These are phyloP conservation scores for Papilio polytes DNA, from an alignment of 1,140 invertebrate genomes.

Conservation along the genomic window DNA sequence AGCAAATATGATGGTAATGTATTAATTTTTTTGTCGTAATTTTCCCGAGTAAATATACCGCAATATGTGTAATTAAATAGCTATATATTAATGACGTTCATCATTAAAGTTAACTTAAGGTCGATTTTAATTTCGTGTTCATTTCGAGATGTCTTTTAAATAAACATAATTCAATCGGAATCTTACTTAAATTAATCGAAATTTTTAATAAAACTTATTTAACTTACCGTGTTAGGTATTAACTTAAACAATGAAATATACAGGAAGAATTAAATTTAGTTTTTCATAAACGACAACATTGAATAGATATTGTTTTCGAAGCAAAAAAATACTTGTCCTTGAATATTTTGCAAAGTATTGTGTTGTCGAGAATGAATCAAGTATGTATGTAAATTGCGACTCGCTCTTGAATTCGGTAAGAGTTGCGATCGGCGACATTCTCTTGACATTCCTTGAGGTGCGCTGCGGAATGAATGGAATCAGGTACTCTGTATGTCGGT, in stretches of 20 bases:
- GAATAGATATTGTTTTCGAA: background rate
- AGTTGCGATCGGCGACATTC: constrained; percentile 43
- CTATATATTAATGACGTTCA: background rate
- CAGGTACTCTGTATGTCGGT: constrained; percentile 59
- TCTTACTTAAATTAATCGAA: too few relatives aligned
- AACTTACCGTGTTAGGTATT: background rate
- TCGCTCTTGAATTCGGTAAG: constrained; percentile 30
- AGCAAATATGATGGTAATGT: background rate
- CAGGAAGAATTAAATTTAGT: background rate
- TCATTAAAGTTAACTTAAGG: background rate
- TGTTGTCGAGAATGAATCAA: background rate
- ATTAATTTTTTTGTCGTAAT: background rate
- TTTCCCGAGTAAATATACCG: background rate
- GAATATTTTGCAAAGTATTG: background rate
- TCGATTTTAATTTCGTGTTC: constrained; percentile 8
- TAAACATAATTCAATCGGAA: background rate
- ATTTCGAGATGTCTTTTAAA: background rate
- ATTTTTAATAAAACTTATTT: too few relatives aligned
- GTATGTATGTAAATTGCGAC: constrained; percentile 7
- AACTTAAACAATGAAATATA: background rate
- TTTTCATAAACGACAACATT: background rate
- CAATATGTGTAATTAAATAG: background rate
- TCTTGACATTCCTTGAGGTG: constrained; percentile 67
- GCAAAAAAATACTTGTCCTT: background rate
- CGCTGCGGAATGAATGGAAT: constrained; percentile 60